Evolutionary conservation across 2,113 vertebrate species (phyloP), one percentile per base, ranked within the genome.

Genomic region (Dermatemys mawii): DNA sequence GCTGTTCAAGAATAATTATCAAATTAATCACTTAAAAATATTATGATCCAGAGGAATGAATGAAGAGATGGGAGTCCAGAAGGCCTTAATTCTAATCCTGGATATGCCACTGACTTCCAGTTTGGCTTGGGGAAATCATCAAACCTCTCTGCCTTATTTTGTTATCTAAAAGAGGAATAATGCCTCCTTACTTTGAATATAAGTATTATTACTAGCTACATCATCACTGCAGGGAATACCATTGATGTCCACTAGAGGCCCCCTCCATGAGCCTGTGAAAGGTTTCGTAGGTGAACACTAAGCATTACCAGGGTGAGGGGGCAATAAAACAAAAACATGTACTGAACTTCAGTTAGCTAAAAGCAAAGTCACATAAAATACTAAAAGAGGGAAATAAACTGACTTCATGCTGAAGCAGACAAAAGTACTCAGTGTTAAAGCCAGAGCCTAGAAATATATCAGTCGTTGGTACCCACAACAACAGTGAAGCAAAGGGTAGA

Each of bases 291-390:
- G 26, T 49, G 26, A 13, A 51, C 26, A 11, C 29, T 87, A 84
- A 79, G 55, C 51, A 7, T 4, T 83, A 13, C 57, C 24, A 38
- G 27, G 82, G 27, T 24, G 53, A 21, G 12, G 27, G 87, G 16
- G 48, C 79, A 60, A 54, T 10, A 86, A 84, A 87, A 53, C 11
- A 8, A 24, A 89, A 81, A 10, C 6, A 70, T 91, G 12, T 0
- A 0, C 35, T 51, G 2, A 7, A 55, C 35, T 70, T 12, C 35
- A 16, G 0, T 1, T 82, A 17, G 35, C 16, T 84, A 83, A 95
- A 53, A 84, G 16, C 48, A 81, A 82, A 60, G 53, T 29, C 32
- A 7, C 3, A 48, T 16, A 83, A 7, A 13, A 35, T 70, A 48
- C 83, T 88, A 70, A 60, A 76, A 16, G 9, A 4, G 4, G 8